Conservation (phyloP, 2,113 vertebrate genomes). For the Mastomys natalensis region DNA sequence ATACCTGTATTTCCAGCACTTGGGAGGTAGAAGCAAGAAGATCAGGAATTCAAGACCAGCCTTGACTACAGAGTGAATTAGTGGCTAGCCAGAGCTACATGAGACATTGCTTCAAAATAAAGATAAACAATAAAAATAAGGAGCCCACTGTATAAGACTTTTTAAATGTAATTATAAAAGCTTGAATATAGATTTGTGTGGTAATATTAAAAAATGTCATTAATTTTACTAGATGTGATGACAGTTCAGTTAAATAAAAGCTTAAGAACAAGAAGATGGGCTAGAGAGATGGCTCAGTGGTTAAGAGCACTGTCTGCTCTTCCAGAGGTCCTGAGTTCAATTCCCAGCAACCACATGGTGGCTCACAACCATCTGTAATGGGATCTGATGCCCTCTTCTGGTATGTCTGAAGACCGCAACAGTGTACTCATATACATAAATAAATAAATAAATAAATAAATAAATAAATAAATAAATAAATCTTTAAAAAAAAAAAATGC, state of each 20-base stretch:
- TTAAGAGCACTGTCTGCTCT: too few species aligned
- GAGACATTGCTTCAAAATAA: not conserved
- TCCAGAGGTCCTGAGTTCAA: too few species aligned
- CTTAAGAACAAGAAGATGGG: not conserved
- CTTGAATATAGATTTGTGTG: not conserved
- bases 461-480: too few species aligned
- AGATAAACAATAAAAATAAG: not conserved
- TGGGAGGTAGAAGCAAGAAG: not conserved
- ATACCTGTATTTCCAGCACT: not conserved
- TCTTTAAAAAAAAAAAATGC: not conserved
- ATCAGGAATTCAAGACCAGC: not conserved
- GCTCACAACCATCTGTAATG: too few species aligned
- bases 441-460: too few species aligned
- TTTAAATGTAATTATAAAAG: not conserved
- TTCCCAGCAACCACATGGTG: too few species aligned
- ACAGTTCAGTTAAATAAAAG: not conserved
- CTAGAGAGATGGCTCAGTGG: too few species aligned
- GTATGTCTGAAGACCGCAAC: too few species aligned
- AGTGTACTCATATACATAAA: too few species aligned
- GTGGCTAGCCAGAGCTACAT: not conserved
- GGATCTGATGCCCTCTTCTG: too few species aligned
- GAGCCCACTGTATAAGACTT: not conserved
- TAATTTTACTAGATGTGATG: not conserved
- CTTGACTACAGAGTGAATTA: not conserved
- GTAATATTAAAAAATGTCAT: not conserved